These are phyloP conservation scores for Macquaria australasica DNA, from an alignment of 2,113 vertebrate species.

Conservation along the genomic window DNA sequence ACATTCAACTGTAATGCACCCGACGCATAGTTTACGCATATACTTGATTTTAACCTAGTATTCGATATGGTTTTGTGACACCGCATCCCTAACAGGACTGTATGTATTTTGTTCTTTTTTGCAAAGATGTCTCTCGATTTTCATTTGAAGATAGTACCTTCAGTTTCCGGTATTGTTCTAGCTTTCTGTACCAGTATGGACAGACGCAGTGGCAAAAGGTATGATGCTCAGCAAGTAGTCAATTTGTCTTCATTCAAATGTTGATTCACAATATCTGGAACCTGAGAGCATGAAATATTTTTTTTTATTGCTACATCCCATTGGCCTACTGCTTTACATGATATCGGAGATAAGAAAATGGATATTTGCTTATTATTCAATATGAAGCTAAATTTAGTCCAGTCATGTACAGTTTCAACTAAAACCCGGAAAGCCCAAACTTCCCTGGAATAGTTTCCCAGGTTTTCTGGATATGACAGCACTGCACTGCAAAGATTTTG, in stretches of 20 bases:
- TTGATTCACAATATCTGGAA: background rate
- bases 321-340: background rate
- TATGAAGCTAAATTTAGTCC: background rate
- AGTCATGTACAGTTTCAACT: no score
- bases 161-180: background rate
- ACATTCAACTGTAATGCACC: no score
- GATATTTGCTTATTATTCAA: background rate
- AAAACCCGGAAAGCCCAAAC: no score
- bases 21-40: background rate
- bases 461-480: background rate
- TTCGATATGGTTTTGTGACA: background rate
- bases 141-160: background rate
- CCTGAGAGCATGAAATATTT: no score
- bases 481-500: background rate
- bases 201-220: background rate
- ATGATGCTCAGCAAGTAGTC: background rate
- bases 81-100: no score
- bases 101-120: background rate
- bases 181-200: background rate
- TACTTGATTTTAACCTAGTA: fast-evolving
- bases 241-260: background rate
- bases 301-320: background rate
- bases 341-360: no score
- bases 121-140: background rate
- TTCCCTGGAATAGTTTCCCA: no score